Base-by-base conservation (phyloP, 2,888 invertebrate genomes). In the Acrobasis suavella region DNA sequence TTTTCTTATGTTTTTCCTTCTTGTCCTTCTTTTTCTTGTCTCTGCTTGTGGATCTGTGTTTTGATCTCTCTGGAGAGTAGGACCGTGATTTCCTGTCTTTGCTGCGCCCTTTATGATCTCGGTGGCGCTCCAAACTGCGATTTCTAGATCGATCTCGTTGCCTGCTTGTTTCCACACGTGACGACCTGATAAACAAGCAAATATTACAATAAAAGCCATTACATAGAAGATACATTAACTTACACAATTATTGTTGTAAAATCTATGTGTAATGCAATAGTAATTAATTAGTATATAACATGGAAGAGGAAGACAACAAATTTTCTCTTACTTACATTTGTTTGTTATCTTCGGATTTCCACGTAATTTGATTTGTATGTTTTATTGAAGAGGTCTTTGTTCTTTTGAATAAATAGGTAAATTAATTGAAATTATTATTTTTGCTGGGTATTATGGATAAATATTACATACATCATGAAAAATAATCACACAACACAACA, bases 1-100 rank as follows among this genome's bases (percentile, higher is more conserved):
- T 78, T 62, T 83, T 89, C 69, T 77, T 85, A 60, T 77, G 79
- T 62, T 83, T 85, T 56, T 85, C 81, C 60, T 81, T 82, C 17
- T 74, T 76, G 8, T 73, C 79, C 58, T 69, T 75, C 22, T 78
- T 81, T 55, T 74, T 80, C 17, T 77, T 75, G 5, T 74, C 73
- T 55, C 67, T 77, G 64, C 84, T 87, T 3, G 67, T 64, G 46
- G 85, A 84, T 46, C 80, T 78, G 58, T 81, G 76, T 42, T 77
- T 84, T 0, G 75, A 73, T 64, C 58, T 64, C 50, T 62, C 64
- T 52, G 71, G 62, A 14, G 77, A 77, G 37, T 67, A 72, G 14
- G 83, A 78, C 9, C 70, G 70, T 16, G 69, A 74, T 61, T 52
- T 67, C 32, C 70, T 75, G 17, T 83, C 74, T 22, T 69, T 71